These are phyloP conservation scores for Montipora efflorescens DNA, from an alignment of 64 coral and sea anemone species.

Conservation along the genomic window DNA sequence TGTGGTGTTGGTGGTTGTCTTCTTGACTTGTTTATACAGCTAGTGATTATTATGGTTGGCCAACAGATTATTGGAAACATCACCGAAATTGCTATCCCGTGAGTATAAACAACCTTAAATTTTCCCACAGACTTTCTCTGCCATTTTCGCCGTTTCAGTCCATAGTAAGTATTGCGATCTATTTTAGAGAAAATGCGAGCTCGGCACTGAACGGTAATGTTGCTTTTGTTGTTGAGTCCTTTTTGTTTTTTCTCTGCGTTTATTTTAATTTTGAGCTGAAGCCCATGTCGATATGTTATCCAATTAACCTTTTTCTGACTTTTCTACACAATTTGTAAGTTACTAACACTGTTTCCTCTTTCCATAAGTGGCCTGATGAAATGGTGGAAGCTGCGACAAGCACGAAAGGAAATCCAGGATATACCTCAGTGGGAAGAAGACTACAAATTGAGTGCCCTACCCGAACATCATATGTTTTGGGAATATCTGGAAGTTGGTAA, in stretches of 20 bases:
- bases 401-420: slow-evolving; percentile 58
- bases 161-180: too few species aligned
- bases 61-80: slow-evolving; percentile 92
- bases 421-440: slow-evolving; percentile 93
- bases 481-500: slow-evolving; percentile 99
- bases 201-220: too few species aligned
- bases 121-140: neutral
- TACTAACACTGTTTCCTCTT: neutral
- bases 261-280: neutral
- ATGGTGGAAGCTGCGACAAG: slow-evolving; percentile 91
- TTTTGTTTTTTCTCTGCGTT: too few species aligned
- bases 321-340: neutral
- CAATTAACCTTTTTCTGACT: too few species aligned
- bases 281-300: too few species aligned
- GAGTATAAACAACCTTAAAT: slow-evolving; percentile 25
- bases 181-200: too few species aligned
- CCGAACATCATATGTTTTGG: slow-evolving; percentile 92
- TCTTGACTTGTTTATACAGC: slow-evolving; percentile 89
- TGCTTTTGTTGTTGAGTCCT: too few species aligned
- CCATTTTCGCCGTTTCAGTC: too few species aligned
- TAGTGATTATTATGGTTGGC: slow-evolving; percentile 93
- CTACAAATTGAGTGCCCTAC: slow-evolving; percentile 77
- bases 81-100: slow-evolving; percentile 91
- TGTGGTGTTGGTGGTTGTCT: slow-evolving; percentile 83
- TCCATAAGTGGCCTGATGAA: slow-evolving; percentile 77